These are phyloP conservation scores for Teleogryllus oceanicus DNA, from an alignment of 2,888 invertebrate species.

Conservation along the genomic window DNA sequence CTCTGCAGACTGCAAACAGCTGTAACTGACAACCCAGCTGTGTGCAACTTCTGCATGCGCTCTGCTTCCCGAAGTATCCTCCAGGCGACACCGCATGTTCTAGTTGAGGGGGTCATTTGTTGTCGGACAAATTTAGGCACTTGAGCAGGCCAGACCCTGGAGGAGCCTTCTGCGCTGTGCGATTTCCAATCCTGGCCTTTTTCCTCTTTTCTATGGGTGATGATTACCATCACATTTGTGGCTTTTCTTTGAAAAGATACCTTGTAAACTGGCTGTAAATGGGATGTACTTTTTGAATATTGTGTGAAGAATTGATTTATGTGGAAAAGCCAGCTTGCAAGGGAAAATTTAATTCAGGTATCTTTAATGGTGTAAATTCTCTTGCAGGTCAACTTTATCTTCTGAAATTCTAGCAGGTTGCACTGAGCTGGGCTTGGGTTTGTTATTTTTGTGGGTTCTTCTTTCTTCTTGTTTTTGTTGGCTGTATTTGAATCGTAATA, in stretches of 20 bases:
- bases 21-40: neutral
- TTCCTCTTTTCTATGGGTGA: constrained; percentile 9
- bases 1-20: constrained; percentile 7
- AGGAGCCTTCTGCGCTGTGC: neutral
- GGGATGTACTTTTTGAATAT: neutral
- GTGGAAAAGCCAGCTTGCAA: too few relatives aligned
- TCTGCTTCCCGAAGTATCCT: constrained; percentile 4
- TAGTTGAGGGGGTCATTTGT: neutral
- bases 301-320: too few relatives aligned
- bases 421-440: constrained; percentile 7
- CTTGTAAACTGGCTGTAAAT: neutral
- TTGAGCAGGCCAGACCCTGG: neutral
- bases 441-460: too few relatives aligned
- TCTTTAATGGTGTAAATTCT: neutral
- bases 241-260: neutral
- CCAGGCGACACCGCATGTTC: neutral
- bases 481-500: too few relatives aligned
- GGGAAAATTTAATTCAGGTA: too few relatives aligned
- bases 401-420: constrained; percentile 11
- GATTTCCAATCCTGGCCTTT: neutral
- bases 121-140: neutral
- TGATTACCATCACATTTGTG: neutral
- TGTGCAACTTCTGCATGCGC: constrained; percentile 18
- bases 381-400: constrained; percentile 7
- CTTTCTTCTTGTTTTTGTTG: too few relatives aligned